Percentiles rank a stretch among this genome's conserved stretches.
Conservation (phyloP, 2,888 invertebrate genomes). For the Epicampocera succincta region DNA sequence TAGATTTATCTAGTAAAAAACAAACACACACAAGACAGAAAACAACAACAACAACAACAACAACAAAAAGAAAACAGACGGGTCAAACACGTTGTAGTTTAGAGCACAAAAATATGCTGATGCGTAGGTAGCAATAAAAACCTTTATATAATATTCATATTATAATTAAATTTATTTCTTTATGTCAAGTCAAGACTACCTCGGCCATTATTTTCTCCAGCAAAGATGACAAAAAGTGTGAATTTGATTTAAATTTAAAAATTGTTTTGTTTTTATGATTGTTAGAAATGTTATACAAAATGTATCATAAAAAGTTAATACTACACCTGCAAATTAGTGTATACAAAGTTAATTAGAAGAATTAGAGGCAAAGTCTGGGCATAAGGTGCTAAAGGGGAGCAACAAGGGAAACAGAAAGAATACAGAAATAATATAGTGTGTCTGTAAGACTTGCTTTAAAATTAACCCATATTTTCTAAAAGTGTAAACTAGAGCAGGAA, state of each 20-base stretch:
- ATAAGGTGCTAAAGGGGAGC: background rate
- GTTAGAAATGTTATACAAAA: conserved; percentile 8
- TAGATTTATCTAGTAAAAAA: conserved; percentile 33
- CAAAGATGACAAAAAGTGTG: conserved; percentile 47
- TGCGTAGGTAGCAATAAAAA: conserved; percentile 38
- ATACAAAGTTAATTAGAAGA: conserved; percentile 40
- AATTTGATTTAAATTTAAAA: conserved; percentile 59
- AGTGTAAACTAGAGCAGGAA: too few species aligned
- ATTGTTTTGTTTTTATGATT: conserved; percentile 44
- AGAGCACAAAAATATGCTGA: conserved; percentile 17
- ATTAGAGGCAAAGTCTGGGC: background rate
- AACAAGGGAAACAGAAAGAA: too few species aligned
- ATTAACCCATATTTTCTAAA: too few species aligned
- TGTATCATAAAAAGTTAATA: conserved; percentile 45
- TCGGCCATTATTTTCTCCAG: background rate
- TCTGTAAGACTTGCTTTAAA: too few species aligned
- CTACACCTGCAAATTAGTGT: conserved; percentile 49
- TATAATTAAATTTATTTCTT: conserved; percentile 26
- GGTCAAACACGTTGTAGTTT: conserved; percentile 33
- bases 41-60: too few species aligned
- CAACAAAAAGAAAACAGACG: background rate
- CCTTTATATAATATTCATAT: conserved; percentile 34
- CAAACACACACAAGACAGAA: background rate
- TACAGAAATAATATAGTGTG: too few species aligned
- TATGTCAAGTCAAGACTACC: conserved; percentile 8